Evolutionary conservation across 2,888 invertebrate species (phyloP).

Genomic region (Drosophila mulleri): DNA sequence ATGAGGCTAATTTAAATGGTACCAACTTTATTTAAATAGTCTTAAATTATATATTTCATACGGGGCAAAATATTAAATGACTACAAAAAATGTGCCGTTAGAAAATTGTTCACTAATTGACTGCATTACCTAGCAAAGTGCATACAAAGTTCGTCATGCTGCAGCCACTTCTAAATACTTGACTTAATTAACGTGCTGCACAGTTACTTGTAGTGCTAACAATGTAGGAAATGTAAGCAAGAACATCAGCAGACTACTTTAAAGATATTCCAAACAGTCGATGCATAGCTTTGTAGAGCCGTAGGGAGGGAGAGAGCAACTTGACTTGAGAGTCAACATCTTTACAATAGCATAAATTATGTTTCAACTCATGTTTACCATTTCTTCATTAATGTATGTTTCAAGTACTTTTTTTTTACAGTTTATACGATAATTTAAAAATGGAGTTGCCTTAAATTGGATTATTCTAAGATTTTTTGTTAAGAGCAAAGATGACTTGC

Average conservation of each 20-base stretch:
- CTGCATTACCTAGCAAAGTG: not conserved
- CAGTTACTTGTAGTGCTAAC: conserved; percentile 21
- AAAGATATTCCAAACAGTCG: not conserved
- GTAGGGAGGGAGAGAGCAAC: not conserved
- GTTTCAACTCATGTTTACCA: not conserved
- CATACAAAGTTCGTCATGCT: conserved; percentile 13
- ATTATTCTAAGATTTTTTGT: not conserved
- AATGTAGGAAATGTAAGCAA: conserved; percentile 22
- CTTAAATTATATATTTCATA: too few species aligned
- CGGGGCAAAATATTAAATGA: too few species aligned
- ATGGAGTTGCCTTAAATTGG: not conserved
- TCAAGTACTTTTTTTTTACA: not conserved
- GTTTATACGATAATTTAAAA: not conserved
- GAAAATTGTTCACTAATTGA: not conserved
- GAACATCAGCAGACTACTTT: not conserved
- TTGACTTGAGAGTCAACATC: conserved; percentile 5
- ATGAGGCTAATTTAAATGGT: not conserved
- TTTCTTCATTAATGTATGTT: not conserved
- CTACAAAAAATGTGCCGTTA: too few species aligned
- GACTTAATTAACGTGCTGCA: conserved; percentile 32
- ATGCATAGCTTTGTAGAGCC: conserved; percentile 1
- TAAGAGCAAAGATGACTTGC: not conserved
- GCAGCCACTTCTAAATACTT: not conserved
- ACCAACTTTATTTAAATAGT: not conserved
- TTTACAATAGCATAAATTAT: not conserved